Evolutionary conservation across 64 coral and sea anemone species (phyloP).

Genomic region (Actinia equina): DNA sequence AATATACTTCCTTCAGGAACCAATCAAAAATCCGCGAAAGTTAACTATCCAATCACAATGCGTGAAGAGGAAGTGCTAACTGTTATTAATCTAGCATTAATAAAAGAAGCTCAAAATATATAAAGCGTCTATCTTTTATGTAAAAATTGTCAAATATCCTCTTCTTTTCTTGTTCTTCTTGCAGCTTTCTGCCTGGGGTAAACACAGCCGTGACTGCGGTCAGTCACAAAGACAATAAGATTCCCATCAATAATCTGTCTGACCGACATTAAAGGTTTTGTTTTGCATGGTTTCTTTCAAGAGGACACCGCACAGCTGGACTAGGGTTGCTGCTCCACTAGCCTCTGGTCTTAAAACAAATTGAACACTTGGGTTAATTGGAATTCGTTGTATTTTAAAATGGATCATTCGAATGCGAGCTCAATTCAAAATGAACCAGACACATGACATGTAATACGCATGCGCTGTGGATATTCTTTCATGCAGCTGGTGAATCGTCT

Average conservation of each 20-base stretch:
- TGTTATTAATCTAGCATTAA: too few species aligned
- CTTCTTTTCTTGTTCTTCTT: conserved; percentile 5
- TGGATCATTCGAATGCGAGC: neutral
- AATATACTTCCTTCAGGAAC: too few species aligned
- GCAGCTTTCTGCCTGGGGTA: conserved; percentile 80
- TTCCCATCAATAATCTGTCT: neutral
- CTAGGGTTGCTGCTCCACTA: neutral
- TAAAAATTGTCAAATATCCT: neutral
- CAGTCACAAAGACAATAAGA: conserved; percentile 60
- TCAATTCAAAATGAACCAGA: neutral
- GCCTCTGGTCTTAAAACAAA: neutral
- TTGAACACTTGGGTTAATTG: neutral
- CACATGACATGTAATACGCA: neutral
- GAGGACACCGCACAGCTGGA: neutral
- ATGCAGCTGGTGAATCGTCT: neutral
- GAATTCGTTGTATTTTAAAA: neutral
- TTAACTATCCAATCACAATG: too few species aligned
- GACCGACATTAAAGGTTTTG: conserved; percentile 4
- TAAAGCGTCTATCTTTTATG: neutral
- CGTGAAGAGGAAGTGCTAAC: too few species aligned
- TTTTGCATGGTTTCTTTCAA: neutral
- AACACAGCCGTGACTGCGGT: conserved; percentile 73
- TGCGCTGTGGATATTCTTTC: conserved; percentile 7
- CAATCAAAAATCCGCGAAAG: too few species aligned
- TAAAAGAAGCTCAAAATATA: too few species aligned